Evolutionary conservation across 2,113 vertebrate species (phyloP).

Genomic region (Cichladusa arquata): DNA sequence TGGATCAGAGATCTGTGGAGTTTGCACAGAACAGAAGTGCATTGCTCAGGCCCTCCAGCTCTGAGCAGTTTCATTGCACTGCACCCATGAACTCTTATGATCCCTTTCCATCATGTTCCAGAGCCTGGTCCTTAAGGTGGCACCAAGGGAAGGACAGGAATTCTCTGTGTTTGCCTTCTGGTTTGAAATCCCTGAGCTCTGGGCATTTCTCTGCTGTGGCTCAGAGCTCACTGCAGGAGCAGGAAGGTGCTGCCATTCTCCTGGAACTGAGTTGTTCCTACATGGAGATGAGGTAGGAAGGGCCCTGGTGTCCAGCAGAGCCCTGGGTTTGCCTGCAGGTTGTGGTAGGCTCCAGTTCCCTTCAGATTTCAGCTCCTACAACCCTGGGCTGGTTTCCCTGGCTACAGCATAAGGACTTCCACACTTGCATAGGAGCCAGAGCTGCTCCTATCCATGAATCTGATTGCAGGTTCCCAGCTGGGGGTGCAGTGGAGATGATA

Average conservation of each 20-base stretch:
- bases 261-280: background rate
- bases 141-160: background rate
- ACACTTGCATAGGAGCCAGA: background rate
- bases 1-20: constrained; percentile 46
- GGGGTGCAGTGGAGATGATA: background rate
- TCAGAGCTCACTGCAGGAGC: background rate
- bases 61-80: background rate
- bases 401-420: background rate
- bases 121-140: constrained; percentile 10
- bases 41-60: background rate
- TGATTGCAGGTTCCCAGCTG: background rate
- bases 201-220: background rate
- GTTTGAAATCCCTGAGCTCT: background rate
- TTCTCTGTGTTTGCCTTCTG: background rate
- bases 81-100: constrained; percentile 47
- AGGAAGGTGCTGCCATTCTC: background rate
- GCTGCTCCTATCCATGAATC: rapidly evolving
- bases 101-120: background rate
- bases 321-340: background rate
- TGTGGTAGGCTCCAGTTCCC: background rate
- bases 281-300: background rate
- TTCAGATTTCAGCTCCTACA: background rate
- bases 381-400: background rate
- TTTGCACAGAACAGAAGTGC: constrained; percentile 5
- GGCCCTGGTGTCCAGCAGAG: background rate